Conservation (phyloP, 2,797 vertebrate species). For the Scolopax bukidnonensis region DNA sequence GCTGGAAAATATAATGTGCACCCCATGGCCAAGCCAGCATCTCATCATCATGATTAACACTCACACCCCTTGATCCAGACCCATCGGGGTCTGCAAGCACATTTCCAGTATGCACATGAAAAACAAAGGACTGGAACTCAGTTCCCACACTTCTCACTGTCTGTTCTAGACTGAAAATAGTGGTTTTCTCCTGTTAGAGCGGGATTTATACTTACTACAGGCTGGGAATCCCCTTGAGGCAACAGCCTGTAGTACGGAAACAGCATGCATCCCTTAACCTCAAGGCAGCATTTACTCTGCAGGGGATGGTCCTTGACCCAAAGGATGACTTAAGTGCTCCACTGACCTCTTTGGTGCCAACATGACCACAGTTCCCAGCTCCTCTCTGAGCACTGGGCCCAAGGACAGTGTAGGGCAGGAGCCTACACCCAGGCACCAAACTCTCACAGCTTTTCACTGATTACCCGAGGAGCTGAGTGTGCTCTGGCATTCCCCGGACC, state of each 20-base stretch:
- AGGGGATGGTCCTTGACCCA: neutral
- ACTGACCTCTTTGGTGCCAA: neutral
- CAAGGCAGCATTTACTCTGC: neutral
- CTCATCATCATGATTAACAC: neutral
- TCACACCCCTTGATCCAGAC: neutral
- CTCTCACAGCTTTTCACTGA: neutral
- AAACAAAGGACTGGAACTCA: neutral
- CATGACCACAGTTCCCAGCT: neutral
- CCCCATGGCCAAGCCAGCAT: neutral
- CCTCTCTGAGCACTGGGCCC: neutral
- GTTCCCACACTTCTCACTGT: neutral
- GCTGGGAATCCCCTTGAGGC: neutral
- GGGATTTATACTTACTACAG: neutral
- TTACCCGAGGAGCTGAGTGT: neutral
- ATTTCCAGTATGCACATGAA: fast-evolving
- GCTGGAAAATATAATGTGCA: neutral
- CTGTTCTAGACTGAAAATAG: neutral
- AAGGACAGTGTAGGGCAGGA: neutral
- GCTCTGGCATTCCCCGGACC: neutral
- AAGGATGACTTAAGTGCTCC: neutral
- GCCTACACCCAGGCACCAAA: neutral
- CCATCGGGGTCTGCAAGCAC: neutral
- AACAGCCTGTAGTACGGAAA: neutral
- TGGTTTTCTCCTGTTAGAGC: neutral
- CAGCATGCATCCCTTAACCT: neutral